These are phyloP conservation scores for Prochilodus magdalenae DNA, from an alignment of 2,113 vertebrate genomes.

Conservation along the genomic window DNA sequence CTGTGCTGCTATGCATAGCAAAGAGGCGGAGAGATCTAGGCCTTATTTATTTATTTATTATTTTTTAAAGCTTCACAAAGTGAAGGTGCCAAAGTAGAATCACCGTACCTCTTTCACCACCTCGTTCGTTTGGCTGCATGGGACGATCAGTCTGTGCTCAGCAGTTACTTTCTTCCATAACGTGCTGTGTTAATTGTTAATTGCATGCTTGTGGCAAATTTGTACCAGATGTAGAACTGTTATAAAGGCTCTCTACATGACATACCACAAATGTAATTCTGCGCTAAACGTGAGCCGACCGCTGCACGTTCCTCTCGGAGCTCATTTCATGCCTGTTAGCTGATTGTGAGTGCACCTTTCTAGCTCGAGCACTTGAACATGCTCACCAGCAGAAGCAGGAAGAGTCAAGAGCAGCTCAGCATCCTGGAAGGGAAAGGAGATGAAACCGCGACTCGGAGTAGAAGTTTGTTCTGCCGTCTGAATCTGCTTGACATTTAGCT, in stretches of 20 bases:
- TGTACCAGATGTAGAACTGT: background rate
- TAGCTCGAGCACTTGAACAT: slow-evolving; percentile 7
- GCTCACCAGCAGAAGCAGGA: background rate
- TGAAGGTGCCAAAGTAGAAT: background rate
- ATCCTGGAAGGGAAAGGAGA: slow-evolving; percentile 19
- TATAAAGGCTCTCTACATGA: slow-evolving; percentile 1
- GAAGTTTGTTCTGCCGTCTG: slow-evolving; percentile 39
- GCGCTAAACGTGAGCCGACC: background rate
- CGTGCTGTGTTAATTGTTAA: background rate
- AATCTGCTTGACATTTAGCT: slow-evolving; percentile 57
- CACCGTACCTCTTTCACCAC: background rate
- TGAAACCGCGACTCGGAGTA: slow-evolving; percentile 32
- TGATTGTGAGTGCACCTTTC: background rate
- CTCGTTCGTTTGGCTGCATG: background rate
- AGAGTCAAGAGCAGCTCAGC: background rate
- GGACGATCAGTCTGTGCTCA: background rate
- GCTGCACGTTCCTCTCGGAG: background rate
- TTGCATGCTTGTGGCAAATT: background rate
- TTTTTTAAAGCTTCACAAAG: background rate
- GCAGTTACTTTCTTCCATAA: background rate
- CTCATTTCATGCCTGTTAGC: background rate
- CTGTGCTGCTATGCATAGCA: slow-evolving; percentile 25
- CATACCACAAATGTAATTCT: background rate
- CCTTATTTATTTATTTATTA: background rate
- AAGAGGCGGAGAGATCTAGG: background rate